phyloP scores from a whole-genome alignment of 2,888 invertebrate genomes.

The Alloscopus bannaensis region DNA sequence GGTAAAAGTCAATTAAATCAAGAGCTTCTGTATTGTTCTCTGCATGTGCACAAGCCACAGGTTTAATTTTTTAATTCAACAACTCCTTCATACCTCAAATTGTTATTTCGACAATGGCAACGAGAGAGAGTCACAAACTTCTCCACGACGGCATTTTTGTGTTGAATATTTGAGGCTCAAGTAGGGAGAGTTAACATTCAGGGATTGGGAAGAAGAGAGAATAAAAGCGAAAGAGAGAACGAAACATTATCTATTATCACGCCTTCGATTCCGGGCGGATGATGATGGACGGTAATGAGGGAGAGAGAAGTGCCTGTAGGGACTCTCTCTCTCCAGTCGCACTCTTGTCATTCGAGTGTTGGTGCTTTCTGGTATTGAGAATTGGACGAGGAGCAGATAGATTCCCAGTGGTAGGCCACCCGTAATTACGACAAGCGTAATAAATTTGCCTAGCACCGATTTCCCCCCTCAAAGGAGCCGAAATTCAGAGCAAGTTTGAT shows the following conservation, averaged over 20 bases:
- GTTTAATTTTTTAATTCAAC: too few species aligned
- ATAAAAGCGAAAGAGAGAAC: too few species aligned
- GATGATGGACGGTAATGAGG: constrained; percentile 60
- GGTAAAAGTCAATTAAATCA: constrained; percentile 1
- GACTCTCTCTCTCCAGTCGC: constrained; percentile 45
- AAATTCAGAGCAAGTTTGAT: constrained; percentile 49
- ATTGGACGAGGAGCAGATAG: constrained; percentile 33
- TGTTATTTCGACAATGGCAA: too few species aligned
- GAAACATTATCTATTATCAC: too few species aligned
- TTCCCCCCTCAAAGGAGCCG: background rate
- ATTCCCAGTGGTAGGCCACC: constrained; percentile 64
- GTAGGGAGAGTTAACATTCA: background rate
- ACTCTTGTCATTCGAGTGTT: constrained; percentile 55
- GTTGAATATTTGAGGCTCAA: too few species aligned
- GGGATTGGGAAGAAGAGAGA: too few species aligned
- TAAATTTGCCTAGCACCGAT: constrained; percentile 60
- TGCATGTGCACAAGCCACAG: constrained; percentile 40
- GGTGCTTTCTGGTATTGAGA: constrained; percentile 34
- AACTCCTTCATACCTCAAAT: too few species aligned
- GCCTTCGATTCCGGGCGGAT: constrained; percentile 51
- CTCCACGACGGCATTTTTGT: too few species aligned
- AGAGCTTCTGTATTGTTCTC: constrained; percentile 47
- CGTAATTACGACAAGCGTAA: constrained; percentile 49
- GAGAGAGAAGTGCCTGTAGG: constrained; percentile 57
- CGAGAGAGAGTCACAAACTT: too few species aligned